Conservation (phyloP, 2,797 vertebrate genomes). For the Alectoris magna region DNA sequence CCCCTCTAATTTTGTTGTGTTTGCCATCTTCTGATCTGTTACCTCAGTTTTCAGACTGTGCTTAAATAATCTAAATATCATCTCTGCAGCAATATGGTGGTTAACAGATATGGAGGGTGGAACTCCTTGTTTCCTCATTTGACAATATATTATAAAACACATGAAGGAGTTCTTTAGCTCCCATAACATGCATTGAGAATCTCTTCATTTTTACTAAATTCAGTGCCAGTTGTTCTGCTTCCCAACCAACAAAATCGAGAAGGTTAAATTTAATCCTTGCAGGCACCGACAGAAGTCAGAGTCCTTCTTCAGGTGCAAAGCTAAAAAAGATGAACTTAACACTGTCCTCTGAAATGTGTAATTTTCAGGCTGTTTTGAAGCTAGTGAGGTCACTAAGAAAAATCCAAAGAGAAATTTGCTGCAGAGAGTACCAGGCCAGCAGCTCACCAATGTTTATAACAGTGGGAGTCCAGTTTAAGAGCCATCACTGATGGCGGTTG, state of each 20-base stretch:
- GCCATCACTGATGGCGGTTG: not conserved
- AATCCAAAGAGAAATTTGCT: not conserved
- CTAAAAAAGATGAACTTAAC: not conserved
- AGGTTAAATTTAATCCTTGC: not conserved
- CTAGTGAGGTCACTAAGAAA: not conserved
- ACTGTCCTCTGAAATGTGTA: not conserved
- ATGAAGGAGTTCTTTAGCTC: not conserved
- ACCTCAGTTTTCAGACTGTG: not conserved
- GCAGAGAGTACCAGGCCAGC: not conserved
- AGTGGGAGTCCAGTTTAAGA: not conserved
- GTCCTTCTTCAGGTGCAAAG: not conserved
- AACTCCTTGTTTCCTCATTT: not conserved
- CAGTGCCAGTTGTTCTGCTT: not conserved
- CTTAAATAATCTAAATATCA: not conserved
- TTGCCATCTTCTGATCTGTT: not conserved
- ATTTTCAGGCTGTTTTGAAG: conserved; percentile 25
- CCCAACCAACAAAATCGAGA: not conserved
- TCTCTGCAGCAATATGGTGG: not conserved
- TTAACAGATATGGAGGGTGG: not conserved
- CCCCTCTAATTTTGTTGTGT: not conserved
- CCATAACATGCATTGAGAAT: not conserved
- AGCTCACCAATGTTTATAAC: not conserved
- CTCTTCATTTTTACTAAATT: not conserved
- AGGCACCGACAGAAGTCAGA: not conserved
- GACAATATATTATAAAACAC: not conserved